Base-by-base conservation (phyloP, 2,113 vertebrate species). In the Oxyruncus cristatus region DNA sequence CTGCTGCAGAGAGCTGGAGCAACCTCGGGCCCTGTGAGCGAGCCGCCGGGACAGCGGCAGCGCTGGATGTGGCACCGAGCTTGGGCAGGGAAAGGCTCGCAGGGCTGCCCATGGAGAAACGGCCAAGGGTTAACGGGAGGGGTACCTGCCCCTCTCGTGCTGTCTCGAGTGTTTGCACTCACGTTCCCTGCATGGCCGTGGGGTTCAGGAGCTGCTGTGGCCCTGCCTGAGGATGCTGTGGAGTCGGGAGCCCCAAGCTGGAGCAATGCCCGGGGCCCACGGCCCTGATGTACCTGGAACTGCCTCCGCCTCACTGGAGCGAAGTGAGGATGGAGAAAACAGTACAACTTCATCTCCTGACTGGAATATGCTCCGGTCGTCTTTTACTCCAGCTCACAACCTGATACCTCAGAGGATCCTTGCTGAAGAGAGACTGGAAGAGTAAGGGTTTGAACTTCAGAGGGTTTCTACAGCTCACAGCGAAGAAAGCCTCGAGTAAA, bases 1-100 rank as follows among this genome's bases (percentile, higher is more conserved):
- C 98, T 98, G 98, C 97, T 98, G 98, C 97, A 70, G 97, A 96
- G 94, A 95, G 91, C 66, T 2, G 93, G 96, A 93, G 90, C 94
- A 95, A 26, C 93, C 86, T 95, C 92, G 50, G 81, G 62, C 77
- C 35, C 26, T 52, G 97, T 27, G 33, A 94, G 72, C 59, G 95
- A 97, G 92, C 80, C 27, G 15, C 76, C 49, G 55, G 96, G 85
- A 92, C 96, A 66, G 87, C 39, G 1, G 85, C 33, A 33, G 61
- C 1, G 5, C 77, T 5, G 59, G 39, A 47, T 79, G 94, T 82
- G 97, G 81, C 93, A 81, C 58, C 4, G 49, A 41, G 97, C 89
- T n/a, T n/a, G 2, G 76, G 49, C 27, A 2, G n/a, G n/a, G 7
- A 4, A 6, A 7, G 41, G 85, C 53, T 16, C 6, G 2, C 14